phyloP scores from a whole-genome alignment of 2,113 vertebrate genomes.

The Onychostruthus taczanowskii region DNA sequence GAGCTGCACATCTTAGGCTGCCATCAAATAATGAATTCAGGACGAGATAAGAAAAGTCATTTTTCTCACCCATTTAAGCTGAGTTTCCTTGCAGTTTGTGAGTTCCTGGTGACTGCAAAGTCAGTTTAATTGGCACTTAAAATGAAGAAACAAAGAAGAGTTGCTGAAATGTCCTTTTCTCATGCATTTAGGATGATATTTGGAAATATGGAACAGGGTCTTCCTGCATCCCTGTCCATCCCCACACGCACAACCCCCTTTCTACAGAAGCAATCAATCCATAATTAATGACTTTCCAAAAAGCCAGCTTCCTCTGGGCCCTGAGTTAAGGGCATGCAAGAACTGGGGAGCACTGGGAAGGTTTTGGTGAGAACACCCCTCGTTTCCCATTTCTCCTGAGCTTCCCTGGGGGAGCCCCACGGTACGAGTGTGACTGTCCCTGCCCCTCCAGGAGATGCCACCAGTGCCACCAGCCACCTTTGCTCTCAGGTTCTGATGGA shows the following conservation, averaged over 20 bases:
- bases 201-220: background rate
- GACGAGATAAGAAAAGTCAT: background rate
- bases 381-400: rapidly evolving
- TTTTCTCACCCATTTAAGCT: background rate
- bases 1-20: background rate
- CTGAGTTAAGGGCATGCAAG: background rate
- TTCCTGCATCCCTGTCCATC: background rate
- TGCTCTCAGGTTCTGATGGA: slow-evolving; percentile 66
- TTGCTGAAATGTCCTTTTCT: background rate
- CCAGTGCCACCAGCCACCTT: slow-evolving; percentile 22
- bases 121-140: background rate
- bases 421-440: background rate
- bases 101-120: background rate
- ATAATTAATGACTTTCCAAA: rapidly evolving
- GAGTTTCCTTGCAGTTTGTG: background rate
- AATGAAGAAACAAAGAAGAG: background rate
- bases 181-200: background rate
- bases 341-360: background rate
- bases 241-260: background rate
- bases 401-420: background rate
- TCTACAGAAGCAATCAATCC: background rate
- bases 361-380: background rate
- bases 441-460: background rate
- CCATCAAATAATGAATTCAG: background rate
- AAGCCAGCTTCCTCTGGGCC: background rate